phyloP scores from a whole-genome alignment of 2,888 invertebrate genomes.

The Apamea monoglypha region DNA sequence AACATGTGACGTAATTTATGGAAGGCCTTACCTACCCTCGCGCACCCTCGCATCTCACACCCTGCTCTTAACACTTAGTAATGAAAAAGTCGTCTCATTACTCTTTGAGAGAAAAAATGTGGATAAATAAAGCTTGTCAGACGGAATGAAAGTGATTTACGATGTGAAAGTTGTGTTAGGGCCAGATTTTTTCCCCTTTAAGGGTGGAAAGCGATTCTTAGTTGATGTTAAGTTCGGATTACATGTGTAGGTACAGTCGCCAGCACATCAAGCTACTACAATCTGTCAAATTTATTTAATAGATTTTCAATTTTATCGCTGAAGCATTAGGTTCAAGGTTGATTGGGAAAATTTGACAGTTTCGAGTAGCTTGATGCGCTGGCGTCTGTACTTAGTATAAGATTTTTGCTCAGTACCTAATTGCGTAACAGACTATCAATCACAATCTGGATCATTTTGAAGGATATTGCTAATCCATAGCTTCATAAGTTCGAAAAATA shows the following conservation, averaged over 20 bases:
- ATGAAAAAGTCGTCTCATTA: conserved; percentile 51
- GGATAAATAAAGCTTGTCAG: conserved; percentile 28
- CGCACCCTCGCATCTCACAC: conserved; percentile 35
- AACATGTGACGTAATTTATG: neutral
- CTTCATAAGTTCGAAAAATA: too few relatives aligned
- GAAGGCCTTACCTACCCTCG: conserved; percentile 27
- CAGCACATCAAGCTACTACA: too few relatives aligned
- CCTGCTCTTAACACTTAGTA: conserved; percentile 19
- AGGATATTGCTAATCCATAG: too few relatives aligned
- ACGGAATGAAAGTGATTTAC: conserved; percentile 35
- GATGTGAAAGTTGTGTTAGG: conserved; percentile 16
- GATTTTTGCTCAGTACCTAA: too few relatives aligned
- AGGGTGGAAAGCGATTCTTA: conserved; percentile 9
- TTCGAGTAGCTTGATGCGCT: too few relatives aligned
- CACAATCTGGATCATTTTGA: too few relatives aligned
- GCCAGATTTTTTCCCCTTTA: neutral
- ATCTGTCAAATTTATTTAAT: too few relatives aligned
- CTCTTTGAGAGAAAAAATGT: conserved; percentile 33
- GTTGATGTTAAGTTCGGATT: neutral
- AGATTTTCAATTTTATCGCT: too few relatives aligned
- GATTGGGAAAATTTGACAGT: too few relatives aligned
- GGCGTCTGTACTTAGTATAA: too few relatives aligned
- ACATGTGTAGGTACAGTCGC: neutral
- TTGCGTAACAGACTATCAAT: too few relatives aligned
- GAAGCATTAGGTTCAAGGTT: too few relatives aligned